These are phyloP conservation scores for Columba livia DNA, from an alignment of 2,113 vertebrate species.

Conservation along the genomic window DNA sequence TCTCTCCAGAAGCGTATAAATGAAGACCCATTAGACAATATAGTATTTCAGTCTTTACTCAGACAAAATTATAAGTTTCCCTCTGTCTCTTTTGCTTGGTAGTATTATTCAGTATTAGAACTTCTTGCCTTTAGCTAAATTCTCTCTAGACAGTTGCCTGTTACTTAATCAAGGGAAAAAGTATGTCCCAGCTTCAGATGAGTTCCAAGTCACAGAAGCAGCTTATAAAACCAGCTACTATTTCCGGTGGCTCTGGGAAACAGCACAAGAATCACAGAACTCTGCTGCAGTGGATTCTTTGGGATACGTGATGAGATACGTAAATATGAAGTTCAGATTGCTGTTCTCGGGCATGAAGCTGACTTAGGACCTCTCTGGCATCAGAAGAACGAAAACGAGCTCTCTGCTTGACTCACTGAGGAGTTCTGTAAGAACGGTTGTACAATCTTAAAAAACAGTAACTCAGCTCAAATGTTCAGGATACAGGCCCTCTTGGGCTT, in stretches of 20 bases:
- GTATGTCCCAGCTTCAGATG: not conserved
- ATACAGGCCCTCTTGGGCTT: not conserved
- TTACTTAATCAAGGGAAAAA: not conserved
- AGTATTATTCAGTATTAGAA: not conserved
- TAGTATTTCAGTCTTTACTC: not conserved
- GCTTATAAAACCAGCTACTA: not conserved
- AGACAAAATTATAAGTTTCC: not conserved
- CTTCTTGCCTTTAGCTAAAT: not conserved
- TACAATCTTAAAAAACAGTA: not conserved
- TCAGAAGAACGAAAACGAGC: slow-evolving; percentile 32
- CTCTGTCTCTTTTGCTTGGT: not conserved
- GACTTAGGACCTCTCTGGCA: not conserved
- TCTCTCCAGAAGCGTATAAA: not conserved
- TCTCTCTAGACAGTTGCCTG: not conserved
- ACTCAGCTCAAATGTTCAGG: not conserved
- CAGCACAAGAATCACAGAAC: not conserved
- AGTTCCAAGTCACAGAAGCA: slow-evolving; percentile 17
- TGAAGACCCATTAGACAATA: not conserved
- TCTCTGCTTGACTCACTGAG: not conserved
- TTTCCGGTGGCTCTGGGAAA: not conserved
- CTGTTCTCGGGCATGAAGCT: not conserved
- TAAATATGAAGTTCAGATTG: not conserved
- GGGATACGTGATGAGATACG: not conserved
- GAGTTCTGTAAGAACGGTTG: not conserved
- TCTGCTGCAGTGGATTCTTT: not conserved